Evolutionary conservation across 2,797 vertebrate species (phyloP), one percentile per base, ranked within the genome.

Genomic region (Cottoperca gobio): DNA sequence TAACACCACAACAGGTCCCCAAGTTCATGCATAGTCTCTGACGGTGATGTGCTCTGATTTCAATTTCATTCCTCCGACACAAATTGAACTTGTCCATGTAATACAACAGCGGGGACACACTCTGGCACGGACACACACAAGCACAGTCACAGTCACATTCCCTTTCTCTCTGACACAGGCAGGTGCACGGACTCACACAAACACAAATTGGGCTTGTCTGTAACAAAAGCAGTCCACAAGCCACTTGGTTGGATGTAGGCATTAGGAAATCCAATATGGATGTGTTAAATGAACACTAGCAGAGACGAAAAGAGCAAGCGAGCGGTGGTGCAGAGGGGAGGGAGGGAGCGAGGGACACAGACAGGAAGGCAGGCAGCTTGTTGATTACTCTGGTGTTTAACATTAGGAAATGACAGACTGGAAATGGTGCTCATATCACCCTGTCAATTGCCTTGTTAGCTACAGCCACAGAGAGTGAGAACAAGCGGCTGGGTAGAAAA

Each of bases 331-430:
- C 23, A 8, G 62, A 46, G 33, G 60, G 75, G 57, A 39, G 62
- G 65, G 45, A 42, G 72, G 37, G 60, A 72, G 82, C 37, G 67
- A 72, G 79, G 81, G 86, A 86, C 76, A 71, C 68, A 54, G 81
- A 84, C 81, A 91, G 79, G 86, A 84, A 82, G 86, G 74, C 76
- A 79, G 88, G 86, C 90, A 84, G 89, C 82, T 91, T 92, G 90
- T 90, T 91, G 90, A 94, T 93, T 92, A 93, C 87, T 88, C 84
- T 83, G 86, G 84, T 93, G 91, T 93, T 94, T 90, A 93, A 93
- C 90, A 93, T 93, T 90, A 92, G 77, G 87, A 90, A 89, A 92
- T 87, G 88, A 88, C 91, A 91, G 85, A 84, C 86, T 90, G 88
- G 82, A 91, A 93, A 92, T 82, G 55, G 80, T 78, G 83, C 84